phyloP scores from a whole-genome alignment of 1,140 invertebrate species.

The Diuraphis noxia region DNA sequence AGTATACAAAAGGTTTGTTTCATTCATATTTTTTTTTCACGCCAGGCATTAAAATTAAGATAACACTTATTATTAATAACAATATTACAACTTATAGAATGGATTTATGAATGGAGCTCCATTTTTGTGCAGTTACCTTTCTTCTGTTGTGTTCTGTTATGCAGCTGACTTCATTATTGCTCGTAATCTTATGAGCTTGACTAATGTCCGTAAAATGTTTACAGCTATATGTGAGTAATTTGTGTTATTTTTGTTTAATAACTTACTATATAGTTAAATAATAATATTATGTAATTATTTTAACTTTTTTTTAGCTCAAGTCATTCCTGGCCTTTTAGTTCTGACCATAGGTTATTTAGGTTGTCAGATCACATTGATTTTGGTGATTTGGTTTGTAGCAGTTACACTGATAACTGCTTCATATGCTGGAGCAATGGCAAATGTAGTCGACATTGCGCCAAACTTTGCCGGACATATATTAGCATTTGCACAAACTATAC shows the following conservation, averaged over 20 bases:
- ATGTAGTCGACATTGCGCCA: slow-evolving; percentile 73
- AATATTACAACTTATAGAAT: slow-evolving; percentile 62
- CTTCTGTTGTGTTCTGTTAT: slow-evolving; percentile 73
- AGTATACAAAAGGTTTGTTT: slow-evolving; percentile 67
- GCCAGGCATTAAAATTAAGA: neutral
- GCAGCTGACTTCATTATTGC: slow-evolving; percentile 69
- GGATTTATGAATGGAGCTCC: slow-evolving; percentile 70
- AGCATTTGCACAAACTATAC: slow-evolving; percentile 75
- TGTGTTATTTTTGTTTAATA: neutral
- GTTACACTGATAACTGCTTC: slow-evolving; percentile 74
- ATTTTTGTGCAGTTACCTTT: slow-evolving; percentile 72
- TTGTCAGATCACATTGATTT: slow-evolving; percentile 65
- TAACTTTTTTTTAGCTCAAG: slow-evolving; percentile 64
- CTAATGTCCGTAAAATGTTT: slow-evolving; percentile 71
- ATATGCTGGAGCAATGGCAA: slow-evolving; percentile 77
- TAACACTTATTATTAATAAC: neutral
- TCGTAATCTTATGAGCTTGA: slow-evolving; percentile 66
- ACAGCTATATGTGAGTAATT: slow-evolving; percentile 66
- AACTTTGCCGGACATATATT: slow-evolving; percentile 73
- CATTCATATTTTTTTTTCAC: neutral
- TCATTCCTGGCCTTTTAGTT: slow-evolving; percentile 70
- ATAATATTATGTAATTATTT: neutral
- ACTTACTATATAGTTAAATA: neutral
- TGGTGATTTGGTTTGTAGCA: slow-evolving; percentile 71
- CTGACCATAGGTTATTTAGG: slow-evolving; percentile 70